Percentiles rank a stretch among this genome's conserved stretches.
Conservation (phyloP, 2,797 vertebrate genomes). For the Ctenosaura bakeri region DNA sequence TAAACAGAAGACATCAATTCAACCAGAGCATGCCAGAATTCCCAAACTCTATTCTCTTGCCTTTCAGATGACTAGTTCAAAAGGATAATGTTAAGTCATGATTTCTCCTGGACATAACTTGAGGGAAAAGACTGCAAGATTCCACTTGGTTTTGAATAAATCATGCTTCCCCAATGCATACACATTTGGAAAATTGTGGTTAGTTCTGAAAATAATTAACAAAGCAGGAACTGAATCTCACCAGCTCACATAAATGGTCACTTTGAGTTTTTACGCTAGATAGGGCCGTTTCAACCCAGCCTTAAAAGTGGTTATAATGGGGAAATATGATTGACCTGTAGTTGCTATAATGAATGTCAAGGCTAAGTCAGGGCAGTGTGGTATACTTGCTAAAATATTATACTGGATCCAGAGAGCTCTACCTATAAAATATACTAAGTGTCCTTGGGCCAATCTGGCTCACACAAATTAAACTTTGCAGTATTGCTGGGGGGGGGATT, state of each 20-base stretch:
- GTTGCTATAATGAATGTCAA: background rate
- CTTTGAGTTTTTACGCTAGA: background rate
- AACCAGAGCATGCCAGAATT: background rate
- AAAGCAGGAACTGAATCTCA: background rate
- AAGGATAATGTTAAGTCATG: background rate
- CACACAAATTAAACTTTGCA: background rate
- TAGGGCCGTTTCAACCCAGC: background rate
- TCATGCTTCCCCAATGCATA: background rate
- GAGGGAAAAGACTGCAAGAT: background rate
- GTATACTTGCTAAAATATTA: background rate
- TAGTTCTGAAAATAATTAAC: background rate
- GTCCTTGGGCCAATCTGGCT: background rate
- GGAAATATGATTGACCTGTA: background rate
- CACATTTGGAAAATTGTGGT: background rate
- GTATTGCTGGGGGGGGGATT: background rate
- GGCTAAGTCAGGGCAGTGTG: no score
- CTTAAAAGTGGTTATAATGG: background rate
- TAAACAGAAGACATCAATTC: background rate
- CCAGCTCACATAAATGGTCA: background rate
- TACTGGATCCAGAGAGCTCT: background rate
- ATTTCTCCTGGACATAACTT: background rate
- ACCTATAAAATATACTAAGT: background rate
- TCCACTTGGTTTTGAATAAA: background rate
- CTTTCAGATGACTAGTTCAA: background rate
- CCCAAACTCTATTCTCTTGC: background rate